Evolutionary conservation across 2,113 vertebrate species (phyloP).

Genomic region (Lathamus discolor): DNA sequence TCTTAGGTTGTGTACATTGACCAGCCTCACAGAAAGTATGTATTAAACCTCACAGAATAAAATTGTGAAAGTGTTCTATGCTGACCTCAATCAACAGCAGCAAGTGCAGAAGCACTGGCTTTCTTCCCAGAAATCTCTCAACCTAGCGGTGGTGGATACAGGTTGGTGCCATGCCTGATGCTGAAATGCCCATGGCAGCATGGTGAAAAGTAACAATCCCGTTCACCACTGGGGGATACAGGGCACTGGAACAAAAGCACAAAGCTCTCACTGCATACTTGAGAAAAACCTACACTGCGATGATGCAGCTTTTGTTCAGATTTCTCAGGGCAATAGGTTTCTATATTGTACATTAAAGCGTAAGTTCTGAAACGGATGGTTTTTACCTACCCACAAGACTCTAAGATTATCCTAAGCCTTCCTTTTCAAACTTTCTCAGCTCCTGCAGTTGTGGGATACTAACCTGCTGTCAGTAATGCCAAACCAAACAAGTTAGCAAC

Average conservation of each 20-base stretch:
- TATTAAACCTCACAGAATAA: not conserved
- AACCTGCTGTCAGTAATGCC: not conserved
- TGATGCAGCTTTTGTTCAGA: not conserved
- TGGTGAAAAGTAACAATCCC: accelerated
- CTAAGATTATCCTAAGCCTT: not conserved
- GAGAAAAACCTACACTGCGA: not conserved
- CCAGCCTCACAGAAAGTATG: not conserved
- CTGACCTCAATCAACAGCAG: not conserved
- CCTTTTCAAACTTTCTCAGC: not conserved
- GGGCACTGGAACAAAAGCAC: not conserved
- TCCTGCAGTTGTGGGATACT: not conserved
- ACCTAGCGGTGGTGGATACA: not conserved
- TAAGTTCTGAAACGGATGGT: not conserved
- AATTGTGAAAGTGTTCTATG: not conserved
- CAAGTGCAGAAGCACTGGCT: not conserved
- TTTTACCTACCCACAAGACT: not conserved
- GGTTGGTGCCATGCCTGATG: not conserved
- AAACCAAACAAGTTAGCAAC: not conserved
- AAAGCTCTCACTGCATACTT: not conserved
- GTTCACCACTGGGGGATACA: not conserved
- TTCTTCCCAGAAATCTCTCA: not conserved
- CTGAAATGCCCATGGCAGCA: not conserved
- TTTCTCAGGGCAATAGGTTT: not conserved
- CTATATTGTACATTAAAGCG: not conserved
- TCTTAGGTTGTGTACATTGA: not conserved